Percentiles rank a stretch among this genome's conserved stretches.
Conservation (phyloP, 37 sponge, comb jelly and placozoan genomes). For the Haliclona indistincta region DNA sequence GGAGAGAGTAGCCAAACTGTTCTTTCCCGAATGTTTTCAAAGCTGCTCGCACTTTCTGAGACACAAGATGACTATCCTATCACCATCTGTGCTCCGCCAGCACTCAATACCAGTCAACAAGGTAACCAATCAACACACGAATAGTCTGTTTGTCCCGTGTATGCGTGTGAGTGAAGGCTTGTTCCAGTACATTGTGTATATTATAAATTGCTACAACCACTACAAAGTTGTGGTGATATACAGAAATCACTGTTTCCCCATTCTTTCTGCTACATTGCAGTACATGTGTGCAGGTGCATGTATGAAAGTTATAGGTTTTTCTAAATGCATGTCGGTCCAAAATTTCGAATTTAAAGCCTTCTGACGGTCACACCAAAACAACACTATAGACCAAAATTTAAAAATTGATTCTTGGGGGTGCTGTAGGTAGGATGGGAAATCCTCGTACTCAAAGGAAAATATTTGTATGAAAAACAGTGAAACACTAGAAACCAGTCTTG, state of each 20-base stretch:
- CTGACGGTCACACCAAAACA: too few species aligned
- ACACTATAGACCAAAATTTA: too few species aligned
- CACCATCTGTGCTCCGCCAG: slow-evolving; percentile 82
- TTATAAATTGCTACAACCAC: background rate
- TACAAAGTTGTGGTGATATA: background rate
- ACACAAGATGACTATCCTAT: slow-evolving; percentile 96
- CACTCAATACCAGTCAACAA: slow-evolving; percentile 90
- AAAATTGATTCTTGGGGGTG: too few species aligned
- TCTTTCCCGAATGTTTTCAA: slow-evolving; percentile 83
- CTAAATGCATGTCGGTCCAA: too few species aligned
- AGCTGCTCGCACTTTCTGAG: slow-evolving; percentile 86
- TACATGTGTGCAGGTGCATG: too few species aligned
- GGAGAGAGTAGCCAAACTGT: slow-evolving; percentile 81
- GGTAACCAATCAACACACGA: slow-evolving; percentile 63
- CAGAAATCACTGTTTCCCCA: background rate
- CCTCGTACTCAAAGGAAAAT: too few species aligned
- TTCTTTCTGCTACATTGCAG: background rate
- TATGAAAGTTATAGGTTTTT: too few species aligned
- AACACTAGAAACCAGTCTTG: too few species aligned
- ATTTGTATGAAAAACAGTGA: too few species aligned
- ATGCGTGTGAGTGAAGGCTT: background rate
- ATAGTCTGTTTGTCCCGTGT: background rate
- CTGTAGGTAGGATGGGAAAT: too few species aligned
- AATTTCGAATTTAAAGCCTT: too few species aligned
- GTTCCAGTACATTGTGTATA: too few species aligned